Conservation (phyloP, 1,140 invertebrate species). For the Pseudomyrmex pallidus region DNA sequence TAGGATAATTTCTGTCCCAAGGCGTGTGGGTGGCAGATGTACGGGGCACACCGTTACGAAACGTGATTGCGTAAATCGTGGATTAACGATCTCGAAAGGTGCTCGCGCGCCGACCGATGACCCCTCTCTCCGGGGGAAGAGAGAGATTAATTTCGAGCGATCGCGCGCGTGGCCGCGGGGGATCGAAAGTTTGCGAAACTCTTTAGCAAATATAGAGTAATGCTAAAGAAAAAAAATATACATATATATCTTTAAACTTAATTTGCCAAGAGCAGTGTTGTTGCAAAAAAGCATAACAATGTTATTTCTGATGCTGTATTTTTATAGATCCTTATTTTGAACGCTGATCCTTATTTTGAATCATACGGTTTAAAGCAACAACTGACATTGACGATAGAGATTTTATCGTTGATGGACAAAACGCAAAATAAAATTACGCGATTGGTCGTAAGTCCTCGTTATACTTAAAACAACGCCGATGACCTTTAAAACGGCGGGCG, state of each 20-base stretch:
- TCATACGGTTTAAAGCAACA: background rate
- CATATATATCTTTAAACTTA: background rate
- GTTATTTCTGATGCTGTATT: too few relatives aligned
- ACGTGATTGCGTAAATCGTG: slow-evolving; percentile 76
- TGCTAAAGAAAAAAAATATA: background rate
- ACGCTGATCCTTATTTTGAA: background rate
- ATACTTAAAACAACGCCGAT: slow-evolving; percentile 37
- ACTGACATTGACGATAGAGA: background rate
- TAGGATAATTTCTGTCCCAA: slow-evolving; percentile 80
- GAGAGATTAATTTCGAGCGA: slow-evolving; percentile 74
- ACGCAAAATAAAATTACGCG: slow-evolving; percentile 1
- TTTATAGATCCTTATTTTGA: background rate
- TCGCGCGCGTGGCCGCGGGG: slow-evolving; percentile 36
- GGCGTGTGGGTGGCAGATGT: slow-evolving; percentile 83
- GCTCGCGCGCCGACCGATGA: slow-evolving; percentile 67
- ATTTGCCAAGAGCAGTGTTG: too few relatives aligned
- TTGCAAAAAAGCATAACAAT: too few relatives aligned
- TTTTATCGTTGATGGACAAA: background rate
- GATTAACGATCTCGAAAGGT: slow-evolving; percentile 73
- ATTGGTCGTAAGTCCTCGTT: background rate
- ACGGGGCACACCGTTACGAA: slow-evolving; percentile 72
- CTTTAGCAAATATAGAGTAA: slow-evolving; percentile 7
- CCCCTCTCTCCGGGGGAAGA: slow-evolving; percentile 62
- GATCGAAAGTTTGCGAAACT: slow-evolving; percentile 47
- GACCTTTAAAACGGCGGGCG: slow-evolving; percentile 59